Evolutionary conservation across 2,888 invertebrate genomes (phyloP).

Genomic region (Yponomeuta plumbellus): DNA sequence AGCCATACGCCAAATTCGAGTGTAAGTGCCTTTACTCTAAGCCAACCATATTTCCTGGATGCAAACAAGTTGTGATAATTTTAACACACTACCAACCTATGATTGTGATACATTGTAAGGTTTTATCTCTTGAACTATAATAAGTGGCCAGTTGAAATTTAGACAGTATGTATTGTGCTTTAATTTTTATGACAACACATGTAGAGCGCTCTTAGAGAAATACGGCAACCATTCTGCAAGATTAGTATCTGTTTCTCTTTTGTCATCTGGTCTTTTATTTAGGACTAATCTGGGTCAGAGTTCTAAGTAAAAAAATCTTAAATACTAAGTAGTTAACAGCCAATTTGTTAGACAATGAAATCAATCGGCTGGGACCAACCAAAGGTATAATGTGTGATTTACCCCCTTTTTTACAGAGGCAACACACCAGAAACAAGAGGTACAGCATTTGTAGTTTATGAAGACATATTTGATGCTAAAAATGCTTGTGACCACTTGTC

Average conservation of each 20-base stretch:
- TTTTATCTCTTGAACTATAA: too few relatives aligned
- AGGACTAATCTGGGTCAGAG: neutral
- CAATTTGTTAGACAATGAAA: too few relatives aligned
- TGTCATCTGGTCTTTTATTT: neutral
- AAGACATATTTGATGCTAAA: constrained; percentile 99
- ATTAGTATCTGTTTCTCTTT: neutral
- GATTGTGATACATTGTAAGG: too few relatives aligned
- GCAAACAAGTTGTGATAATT: too few relatives aligned
- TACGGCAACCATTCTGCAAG: too few relatives aligned
- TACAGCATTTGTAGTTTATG: constrained; percentile 99
- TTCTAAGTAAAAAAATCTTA: neutral
- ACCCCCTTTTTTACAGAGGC: constrained; percentile 79
- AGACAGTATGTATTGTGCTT: neutral
- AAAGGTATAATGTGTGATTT: too few relatives aligned
- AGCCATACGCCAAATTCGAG: constrained; percentile 97
- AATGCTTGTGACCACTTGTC: constrained; percentile 99
- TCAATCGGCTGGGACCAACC: too few relatives aligned
- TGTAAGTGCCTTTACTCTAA: constrained; percentile 79
- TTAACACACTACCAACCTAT: too few relatives aligned
- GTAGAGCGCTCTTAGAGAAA: too few relatives aligned
- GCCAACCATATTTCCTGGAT: neutral
- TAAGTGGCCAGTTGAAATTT: neutral
- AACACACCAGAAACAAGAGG: constrained; percentile 98
- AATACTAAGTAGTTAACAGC: too few relatives aligned
- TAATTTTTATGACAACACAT: too few relatives aligned